Percentiles rank a stretch among this genome's conserved stretches.
These are phyloP conservation scores for Agapetus fuscipes DNA, from an alignment of 2,888 invertebrate genomes.

Conservation along the genomic window DNA sequence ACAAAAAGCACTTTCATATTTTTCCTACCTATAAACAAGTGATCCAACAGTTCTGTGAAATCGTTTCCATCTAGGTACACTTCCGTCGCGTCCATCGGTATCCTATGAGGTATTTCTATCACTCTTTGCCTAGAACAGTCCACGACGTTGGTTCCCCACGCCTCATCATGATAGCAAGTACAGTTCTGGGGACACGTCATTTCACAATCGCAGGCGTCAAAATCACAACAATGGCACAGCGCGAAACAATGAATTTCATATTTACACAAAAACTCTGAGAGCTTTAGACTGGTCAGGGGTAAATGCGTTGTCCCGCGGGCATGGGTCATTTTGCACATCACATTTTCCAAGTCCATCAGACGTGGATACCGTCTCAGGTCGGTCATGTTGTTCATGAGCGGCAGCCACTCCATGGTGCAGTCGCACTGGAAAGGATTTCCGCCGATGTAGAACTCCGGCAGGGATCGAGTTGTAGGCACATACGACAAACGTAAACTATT, in stretches of 20 bases:
- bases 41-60: conserved; percentile 71
- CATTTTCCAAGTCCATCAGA: conserved; percentile 81
- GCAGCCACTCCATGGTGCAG: conserved; percentile 93
- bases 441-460: conserved; percentile 84
- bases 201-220: conserved; percentile 93
- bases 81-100: conserved; percentile 93
- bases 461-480: conserved; percentile 58
- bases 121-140: conserved; percentile 79
- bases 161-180: conserved; percentile 89
- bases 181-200: conserved; percentile 93
- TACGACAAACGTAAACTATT: conserved; percentile 71
- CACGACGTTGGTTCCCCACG: conserved; percentile 87
- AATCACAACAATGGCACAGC: conserved; percentile 92
- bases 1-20: conserved; percentile 79
- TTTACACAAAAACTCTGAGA: conserved; percentile 82
- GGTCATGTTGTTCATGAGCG: conserved; percentile 79
- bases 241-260: conserved; percentile 92
- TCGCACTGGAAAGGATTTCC: conserved; percentile 93
- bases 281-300: conserved; percentile 64
- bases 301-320: conserved; percentile 72
- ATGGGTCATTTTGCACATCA: conserved; percentile 80
- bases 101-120: conserved; percentile 67
- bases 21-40: conserved; percentile 83
- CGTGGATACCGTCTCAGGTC: conserved; percentile 73
- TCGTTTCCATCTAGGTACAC: conserved; percentile 88